Evolutionary conservation across 30 jellyfish, hydroid and myxozoan genomes (phyloP), one percentile per base, ranked within the genome.

Genomic region (Aurelia coerulea): DNA sequence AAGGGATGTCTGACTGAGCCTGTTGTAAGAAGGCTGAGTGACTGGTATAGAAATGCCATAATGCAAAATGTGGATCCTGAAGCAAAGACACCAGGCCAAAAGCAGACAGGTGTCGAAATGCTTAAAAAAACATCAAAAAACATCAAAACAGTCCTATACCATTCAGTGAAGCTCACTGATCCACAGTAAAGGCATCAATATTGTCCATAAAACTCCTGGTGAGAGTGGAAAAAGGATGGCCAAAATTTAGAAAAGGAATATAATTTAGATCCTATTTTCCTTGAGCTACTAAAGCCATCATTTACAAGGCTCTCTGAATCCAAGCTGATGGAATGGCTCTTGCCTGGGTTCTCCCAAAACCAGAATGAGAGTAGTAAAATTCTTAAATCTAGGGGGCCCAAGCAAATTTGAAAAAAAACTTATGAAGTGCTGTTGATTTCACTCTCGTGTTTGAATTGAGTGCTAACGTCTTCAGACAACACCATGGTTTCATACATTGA

Each of bases 51-150:
- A 5, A 37, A 37, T 37, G 7, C 71, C 18, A 74, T 35, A 1
- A 74, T 73, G 84, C 84, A 74, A 68, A 74, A 74, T 74, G 84
- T 74, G 84, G 71, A 72, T 23, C 31, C 66, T 0, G 71, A 46
- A 46, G 84, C 71, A 16, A 35, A 54, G 71, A 74, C 71, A 74
- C 49, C 69, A 9, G 84, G 42, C 17, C 84, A 74, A 53, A 74
- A 74, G 42, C 42, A 74, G 52, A 32, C 16, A 41, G 84, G 71
- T 52, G 53, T 74, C 15, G 41, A 53, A 74, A 74, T 59, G n/a
- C 71, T 74, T 13, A 23, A 23, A 23, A 23, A 23, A 23, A 23
- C 29, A 23, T 72, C 58, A 74, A 74, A 5, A 74, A 39, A 74
- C 42, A 46, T 35, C 17, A 74, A 16, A 13, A 72, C 84, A 5